phyloP scores from a whole-genome alignment of 2,888 invertebrate species.

The Clepsis dumicolana region DNA sequence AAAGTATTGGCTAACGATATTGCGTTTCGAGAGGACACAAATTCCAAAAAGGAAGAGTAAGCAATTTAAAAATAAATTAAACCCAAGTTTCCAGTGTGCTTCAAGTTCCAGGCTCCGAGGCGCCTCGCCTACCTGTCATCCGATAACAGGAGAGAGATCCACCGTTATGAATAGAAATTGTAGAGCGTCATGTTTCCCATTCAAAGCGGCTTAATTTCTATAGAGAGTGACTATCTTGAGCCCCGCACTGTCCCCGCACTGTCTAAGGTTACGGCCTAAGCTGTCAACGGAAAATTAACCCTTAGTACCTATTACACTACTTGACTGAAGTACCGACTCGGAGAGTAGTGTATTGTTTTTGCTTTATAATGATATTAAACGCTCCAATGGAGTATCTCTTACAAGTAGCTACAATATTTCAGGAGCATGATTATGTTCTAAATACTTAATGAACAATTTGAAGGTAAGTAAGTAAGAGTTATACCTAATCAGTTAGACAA shows the following conservation, averaged over 20 bases:
- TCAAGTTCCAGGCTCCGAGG: slow-evolving; percentile 51
- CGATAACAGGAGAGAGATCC: slow-evolving; percentile 60
- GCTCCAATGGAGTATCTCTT: neutral
- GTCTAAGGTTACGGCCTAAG: slow-evolving; percentile 30
- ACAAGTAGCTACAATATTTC: neutral
- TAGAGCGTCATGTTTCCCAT: slow-evolving; percentile 52
- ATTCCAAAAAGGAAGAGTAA: neutral
- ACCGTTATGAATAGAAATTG: slow-evolving; percentile 63
- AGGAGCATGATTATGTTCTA: neutral
- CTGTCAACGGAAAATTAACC: slow-evolving; percentile 37
- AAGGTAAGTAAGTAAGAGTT: no score
- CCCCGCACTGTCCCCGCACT: slow-evolving; percentile 32
- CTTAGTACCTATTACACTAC: neutral
- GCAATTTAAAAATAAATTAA: slow-evolving; percentile 16
- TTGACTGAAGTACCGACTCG: neutral
- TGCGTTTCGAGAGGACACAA: neutral
- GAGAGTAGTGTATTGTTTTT: neutral
- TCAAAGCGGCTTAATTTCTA: slow-evolving; percentile 48
- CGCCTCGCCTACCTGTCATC: slow-evolving; percentile 70
- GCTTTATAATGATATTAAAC: neutral
- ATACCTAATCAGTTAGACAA: no score
- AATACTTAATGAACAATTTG: neutral
- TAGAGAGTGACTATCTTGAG: slow-evolving; percentile 45
- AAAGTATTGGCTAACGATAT: neutral
- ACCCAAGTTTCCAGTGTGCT: slow-evolving; percentile 51